Evolutionary conservation across 37 sponge, comb jelly and placozoan species (phyloP).

Genomic region (Amphimedon queenslandica): DNA sequence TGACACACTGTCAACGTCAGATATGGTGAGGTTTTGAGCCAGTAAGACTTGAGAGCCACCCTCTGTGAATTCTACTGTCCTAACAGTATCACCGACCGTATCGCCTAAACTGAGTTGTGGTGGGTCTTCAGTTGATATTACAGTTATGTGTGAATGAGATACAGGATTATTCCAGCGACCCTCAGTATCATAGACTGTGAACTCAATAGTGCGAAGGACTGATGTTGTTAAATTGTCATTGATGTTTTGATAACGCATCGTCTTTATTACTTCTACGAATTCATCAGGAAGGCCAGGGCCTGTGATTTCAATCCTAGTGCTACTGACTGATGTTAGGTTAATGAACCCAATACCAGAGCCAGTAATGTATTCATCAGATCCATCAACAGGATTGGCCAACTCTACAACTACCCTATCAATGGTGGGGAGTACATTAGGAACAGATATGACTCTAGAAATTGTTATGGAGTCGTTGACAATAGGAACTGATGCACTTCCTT

Average conservation of each 20-base stretch:
- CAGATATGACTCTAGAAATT: slow-evolving; percentile 9
- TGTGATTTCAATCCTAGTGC: slow-evolving; percentile 6
- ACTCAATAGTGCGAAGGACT: slow-evolving; percentile 13
- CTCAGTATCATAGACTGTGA: slow-evolving; percentile 39
- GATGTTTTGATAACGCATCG: slow-evolving; percentile 31
- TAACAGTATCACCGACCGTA: not conserved
- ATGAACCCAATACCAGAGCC: slow-evolving; percentile 8
- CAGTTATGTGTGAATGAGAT: slow-evolving; percentile 12
- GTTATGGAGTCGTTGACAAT: not conserved
- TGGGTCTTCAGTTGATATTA: slow-evolving; percentile 39
- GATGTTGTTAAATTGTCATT: slow-evolving; percentile 20
- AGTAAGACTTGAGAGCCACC: slow-evolving; percentile 7
- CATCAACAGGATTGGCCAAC: slow-evolving; percentile 22
- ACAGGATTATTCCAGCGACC: slow-evolving; percentile 24
- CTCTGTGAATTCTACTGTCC: slow-evolving; percentile 21
- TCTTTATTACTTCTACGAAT: slow-evolving; percentile 18
- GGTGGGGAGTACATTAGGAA: slow-evolving; percentile 14
- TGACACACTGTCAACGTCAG: slow-evolving; percentile 46
- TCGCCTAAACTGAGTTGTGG: slow-evolving; percentile 11
- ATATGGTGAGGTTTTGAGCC: slow-evolving; percentile 11
- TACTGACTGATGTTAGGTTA: not conserved
- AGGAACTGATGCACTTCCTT: slow-evolving; percentile 33
- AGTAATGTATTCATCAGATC: slow-evolving; percentile 18
- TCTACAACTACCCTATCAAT: slow-evolving; percentile 18
- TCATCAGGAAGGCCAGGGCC: slow-evolving; percentile 51